phyloP scores from a whole-genome alignment of 2,113 vertebrate species.

The Syngnathus scovelli region DNA sequence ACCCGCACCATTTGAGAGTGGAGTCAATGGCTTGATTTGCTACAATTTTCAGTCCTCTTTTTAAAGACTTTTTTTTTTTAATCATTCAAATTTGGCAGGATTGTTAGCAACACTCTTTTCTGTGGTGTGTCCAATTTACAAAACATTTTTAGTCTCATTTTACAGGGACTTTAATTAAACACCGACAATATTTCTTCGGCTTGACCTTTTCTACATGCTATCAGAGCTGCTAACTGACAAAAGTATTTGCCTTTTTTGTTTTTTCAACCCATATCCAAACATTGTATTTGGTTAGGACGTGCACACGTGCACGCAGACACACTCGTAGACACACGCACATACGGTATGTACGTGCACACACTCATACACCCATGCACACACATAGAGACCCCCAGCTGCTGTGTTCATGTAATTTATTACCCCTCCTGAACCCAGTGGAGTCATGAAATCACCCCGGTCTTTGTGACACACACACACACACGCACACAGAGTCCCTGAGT shows the following conservation, averaged over 20 bases:
- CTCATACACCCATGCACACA: constrained; percentile 3
- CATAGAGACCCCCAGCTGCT: constrained; percentile 62
- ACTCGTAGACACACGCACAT: constrained; percentile 36
- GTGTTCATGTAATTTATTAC: constrained; percentile 65
- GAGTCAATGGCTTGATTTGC: not conserved
- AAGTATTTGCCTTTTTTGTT: constrained; percentile 4
- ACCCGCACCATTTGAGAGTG: not conserved
- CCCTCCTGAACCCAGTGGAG: constrained; percentile 60
- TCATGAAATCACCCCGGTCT: constrained; percentile 64
- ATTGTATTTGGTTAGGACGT: constrained; percentile 21
- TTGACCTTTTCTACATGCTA: not conserved
- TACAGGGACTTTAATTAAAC: not conserved
- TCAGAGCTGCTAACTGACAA: not conserved
- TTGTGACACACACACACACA: constrained; percentile 30
- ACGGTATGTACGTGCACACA: constrained; percentile 9
- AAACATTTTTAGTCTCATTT: not conserved
- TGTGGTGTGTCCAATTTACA: not conserved
- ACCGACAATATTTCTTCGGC: not conserved
- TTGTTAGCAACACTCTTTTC: not conserved
- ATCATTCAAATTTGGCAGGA: not conserved
- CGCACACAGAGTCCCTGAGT: constrained; percentile 22
- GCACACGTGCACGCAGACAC: not conserved
- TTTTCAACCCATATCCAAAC: constrained; percentile 2
- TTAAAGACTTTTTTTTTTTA: not conserved
- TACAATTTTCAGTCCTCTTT: not conserved